Percentiles rank a stretch among this genome's conserved stretches.
These are phyloP conservation scores for Zalophus californianus DNA, from an alignment of 2,797 vertebrate genomes.

Conservation along the genomic window DNA sequence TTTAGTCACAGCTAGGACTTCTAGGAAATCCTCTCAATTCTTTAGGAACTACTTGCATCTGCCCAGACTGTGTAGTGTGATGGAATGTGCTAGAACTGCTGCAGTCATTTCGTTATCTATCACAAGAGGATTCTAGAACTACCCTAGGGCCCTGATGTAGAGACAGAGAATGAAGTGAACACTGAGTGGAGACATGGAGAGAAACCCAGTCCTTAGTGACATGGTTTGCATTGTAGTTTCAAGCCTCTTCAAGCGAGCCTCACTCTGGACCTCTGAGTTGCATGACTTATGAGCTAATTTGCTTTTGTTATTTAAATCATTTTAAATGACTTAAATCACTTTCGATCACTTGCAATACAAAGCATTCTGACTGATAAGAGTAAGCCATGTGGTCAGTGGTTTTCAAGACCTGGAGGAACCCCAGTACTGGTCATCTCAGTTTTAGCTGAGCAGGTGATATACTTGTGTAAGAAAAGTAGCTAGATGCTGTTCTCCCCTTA, in stretches of 20 bases:
- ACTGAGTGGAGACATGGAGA: background rate
- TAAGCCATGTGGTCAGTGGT: background rate
- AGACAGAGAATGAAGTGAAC: background rate
- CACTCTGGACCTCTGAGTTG: background rate
- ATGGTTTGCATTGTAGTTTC: background rate
- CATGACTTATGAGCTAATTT: background rate
- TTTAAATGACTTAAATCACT: slow-evolving; percentile 3
- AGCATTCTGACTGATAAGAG: background rate
- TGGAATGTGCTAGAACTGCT: background rate
- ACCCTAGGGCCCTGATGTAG: background rate
- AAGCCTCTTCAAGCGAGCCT: background rate
- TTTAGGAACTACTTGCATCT: background rate
- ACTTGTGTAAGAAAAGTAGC: slow-evolving; percentile 5
- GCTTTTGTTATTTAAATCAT: background rate
- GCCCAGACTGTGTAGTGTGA: background rate
- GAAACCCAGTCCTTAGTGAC: background rate
- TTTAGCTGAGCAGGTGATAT: background rate
- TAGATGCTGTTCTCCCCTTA: background rate
- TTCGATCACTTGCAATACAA: background rate
- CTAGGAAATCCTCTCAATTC: background rate
- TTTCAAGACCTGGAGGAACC: background rate
- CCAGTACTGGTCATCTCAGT: background rate
- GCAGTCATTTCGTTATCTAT: background rate
- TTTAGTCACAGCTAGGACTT: background rate
- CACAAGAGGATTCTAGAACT: slow-evolving; percentile 9